These are phyloP conservation scores for Polypedilum pembai DNA, from an alignment of 1,140 invertebrate species.

Conservation along the genomic window DNA sequence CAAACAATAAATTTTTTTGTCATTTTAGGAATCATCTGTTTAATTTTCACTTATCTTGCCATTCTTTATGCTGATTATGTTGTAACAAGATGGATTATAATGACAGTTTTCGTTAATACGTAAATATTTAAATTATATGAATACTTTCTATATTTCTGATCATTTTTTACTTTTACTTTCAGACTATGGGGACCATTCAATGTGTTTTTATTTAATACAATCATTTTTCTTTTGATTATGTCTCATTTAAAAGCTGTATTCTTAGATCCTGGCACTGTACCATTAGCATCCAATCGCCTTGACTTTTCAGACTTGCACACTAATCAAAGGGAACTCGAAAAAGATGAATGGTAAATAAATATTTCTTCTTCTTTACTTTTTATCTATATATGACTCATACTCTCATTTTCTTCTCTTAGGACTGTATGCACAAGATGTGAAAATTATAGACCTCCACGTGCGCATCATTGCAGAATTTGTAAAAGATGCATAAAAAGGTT, in stretches of 20 bases:
- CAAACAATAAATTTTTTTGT: background rate
- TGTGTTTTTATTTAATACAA: constrained; percentile 71
- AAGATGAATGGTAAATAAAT: constrained; percentile 56
- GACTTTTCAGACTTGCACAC: constrained; percentile 81
- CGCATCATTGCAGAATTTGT: constrained; percentile 86
- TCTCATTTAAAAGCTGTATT: constrained; percentile 78
- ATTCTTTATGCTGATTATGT: constrained; percentile 89
- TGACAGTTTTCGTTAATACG: constrained; percentile 75
- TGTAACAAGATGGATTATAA: constrained; percentile 74
- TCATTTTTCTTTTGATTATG: constrained; percentile 67
- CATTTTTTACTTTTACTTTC: constrained; percentile 40
- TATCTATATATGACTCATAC: too few relatives aligned
- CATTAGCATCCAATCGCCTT: constrained; percentile 67
- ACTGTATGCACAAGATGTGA: constrained; percentile 78
- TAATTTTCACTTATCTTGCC: constrained; percentile 73
- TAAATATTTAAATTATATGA: constrained; percentile 41
- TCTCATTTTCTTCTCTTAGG: constrained; percentile 36
- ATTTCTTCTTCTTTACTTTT: too few relatives aligned
- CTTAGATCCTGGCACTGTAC: constrained; percentile 82
- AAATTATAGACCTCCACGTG: constrained; percentile 73
- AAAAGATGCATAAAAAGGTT: constrained; percentile 77
- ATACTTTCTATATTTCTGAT: constrained; percentile 11
- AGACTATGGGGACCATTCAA: constrained; percentile 82
- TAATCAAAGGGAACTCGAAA: constrained; percentile 47
- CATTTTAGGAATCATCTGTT: constrained; percentile 66